Evolutionary conservation across 2,888 invertebrate species (phyloP).

Genomic region (Miltochrista miniata): DNA sequence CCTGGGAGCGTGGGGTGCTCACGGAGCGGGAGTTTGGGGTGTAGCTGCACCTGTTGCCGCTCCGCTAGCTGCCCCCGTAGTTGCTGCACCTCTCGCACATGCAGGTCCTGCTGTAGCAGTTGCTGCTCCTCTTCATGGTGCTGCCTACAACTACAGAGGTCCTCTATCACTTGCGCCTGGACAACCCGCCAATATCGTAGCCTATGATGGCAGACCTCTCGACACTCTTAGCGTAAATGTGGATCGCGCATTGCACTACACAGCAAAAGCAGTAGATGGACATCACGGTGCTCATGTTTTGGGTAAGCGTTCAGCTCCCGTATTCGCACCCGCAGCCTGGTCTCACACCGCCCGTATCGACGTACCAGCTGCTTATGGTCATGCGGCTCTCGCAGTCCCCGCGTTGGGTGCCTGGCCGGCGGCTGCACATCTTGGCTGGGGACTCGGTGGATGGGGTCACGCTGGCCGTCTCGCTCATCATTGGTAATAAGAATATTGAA

Average conservation of each 20-base stretch:
- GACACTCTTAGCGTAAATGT: slow-evolving; percentile 77
- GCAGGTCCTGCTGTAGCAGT: slow-evolving; percentile 35
- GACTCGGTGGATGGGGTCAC: slow-evolving; percentile 24
- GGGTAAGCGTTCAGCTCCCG: slow-evolving; percentile 67
- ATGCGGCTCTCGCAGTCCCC: slow-evolving; percentile 45
- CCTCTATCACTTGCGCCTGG: slow-evolving; percentile 73
- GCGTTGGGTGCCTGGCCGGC: slow-evolving; percentile 36
- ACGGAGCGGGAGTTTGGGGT: slow-evolving; percentile 36
- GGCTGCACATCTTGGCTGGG: slow-evolving; percentile 40
- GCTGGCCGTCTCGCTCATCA: slow-evolving; percentile 40
- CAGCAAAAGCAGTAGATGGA: slow-evolving; percentile 64
- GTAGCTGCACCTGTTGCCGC: slow-evolving; percentile 42
- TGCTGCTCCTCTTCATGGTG: slow-evolving; percentile 52
- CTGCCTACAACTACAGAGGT: slow-evolving; percentile 71
- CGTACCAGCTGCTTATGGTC: slow-evolving; percentile 44
- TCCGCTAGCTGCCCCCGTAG: slow-evolving; percentile 38
- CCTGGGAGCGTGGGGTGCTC: slow-evolving; percentile 36
- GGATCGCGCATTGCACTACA: slow-evolving; percentile 71
- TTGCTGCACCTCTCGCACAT: slow-evolving; percentile 43
- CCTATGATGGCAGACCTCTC: slow-evolving; percentile 74
- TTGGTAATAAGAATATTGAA: slow-evolving; percentile 55
- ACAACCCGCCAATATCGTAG: slow-evolving; percentile 73
- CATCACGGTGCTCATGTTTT: slow-evolving; percentile 49
- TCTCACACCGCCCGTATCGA: slow-evolving; percentile 53
- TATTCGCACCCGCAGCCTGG: slow-evolving; percentile 50